Evolutionary conservation across 1,140 invertebrate genomes (phyloP), one percentile per base, ranked within the genome.

Genomic region (Brachionus rubens): DNA sequence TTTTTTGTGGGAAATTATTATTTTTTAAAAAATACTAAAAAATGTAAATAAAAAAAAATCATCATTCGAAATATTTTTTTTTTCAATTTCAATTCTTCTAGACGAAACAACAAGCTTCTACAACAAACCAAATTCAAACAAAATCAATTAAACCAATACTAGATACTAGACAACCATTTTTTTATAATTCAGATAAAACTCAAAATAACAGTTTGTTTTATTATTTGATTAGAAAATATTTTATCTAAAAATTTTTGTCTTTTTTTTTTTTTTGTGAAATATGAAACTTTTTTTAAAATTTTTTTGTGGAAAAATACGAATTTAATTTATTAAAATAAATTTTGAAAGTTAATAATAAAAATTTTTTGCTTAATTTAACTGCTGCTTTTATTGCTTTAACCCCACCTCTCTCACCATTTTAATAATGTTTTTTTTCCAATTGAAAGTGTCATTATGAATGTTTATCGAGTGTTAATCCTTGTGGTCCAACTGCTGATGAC

Each of bases 401-500:
- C n/a, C n/a, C n/a, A n/a, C n/a, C n/a, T n/a, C n/a, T n/a, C n/a
- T n/a, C n/a, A n/a, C 19, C 10, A 40, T 36, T 14, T 33, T 40
- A 24, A 24, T 46, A 14, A 24, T 21, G 30, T 10, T n/a, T 24
- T 30, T 26, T 19, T 62, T 46, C 43, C n/a, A 26, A 1, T 72
- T 21, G 10, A 48, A 33, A 72, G 68, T 72, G 68, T 50, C 43
- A 72, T 12, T 72, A 50, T 41, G 68, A 72, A 40, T 72, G 68
- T 16, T 14, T 16, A 3, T 3, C 26, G 19, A 19, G n/a, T 40
- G 68, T 21, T 9, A 10, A n/a, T 19, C 68, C 46, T 2, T 72
- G 68, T 36, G 68, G 68, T 28, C 68, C 68, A 7, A 72, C 68
- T 0, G 21, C 46, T 21, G 3, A 33, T 2, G 68, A 72, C 3